A percentile compares a stretch with the other conserved stretches of the same genome.
Evolutionary conservation across 2,113 vertebrate genomes (phyloP).

Genomic region (Pterocles burchelli): DNA sequence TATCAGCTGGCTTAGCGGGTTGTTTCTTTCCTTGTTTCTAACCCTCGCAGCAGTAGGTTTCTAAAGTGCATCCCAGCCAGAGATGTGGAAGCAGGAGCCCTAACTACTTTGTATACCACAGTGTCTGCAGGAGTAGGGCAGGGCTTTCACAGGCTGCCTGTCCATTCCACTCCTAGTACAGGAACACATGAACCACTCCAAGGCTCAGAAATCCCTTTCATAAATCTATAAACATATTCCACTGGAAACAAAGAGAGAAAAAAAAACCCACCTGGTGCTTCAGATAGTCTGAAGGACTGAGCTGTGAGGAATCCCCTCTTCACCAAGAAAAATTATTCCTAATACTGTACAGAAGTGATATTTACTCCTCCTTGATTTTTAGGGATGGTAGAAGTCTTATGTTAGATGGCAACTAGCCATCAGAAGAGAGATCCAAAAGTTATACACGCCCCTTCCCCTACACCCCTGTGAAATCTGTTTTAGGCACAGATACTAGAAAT

Average conservation of each 20-base stretch:
- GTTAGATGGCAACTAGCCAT: not conserved
- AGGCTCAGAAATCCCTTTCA: not conserved
- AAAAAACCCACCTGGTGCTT: not conserved
- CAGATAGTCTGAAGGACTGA: not conserved
- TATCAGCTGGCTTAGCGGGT: not conserved
- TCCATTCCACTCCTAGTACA: not conserved
- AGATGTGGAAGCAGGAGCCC: not conserved
- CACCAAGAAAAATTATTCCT: not conserved
- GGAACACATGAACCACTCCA: not conserved
- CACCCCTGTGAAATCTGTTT: slow-evolving; percentile 29
- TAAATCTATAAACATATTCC: not conserved
- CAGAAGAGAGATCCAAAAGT: not conserved
- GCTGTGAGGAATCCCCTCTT: not conserved
- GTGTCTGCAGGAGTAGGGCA: not conserved
- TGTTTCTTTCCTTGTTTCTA: not conserved
- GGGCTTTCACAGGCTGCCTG: not conserved
- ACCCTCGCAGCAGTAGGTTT: not conserved
- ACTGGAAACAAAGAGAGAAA: not conserved
- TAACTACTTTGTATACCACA: not conserved
- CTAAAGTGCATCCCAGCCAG: not conserved
- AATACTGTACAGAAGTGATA: not conserved
- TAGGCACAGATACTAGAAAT: slow-evolving; percentile 10
- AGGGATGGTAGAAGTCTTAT: not conserved
- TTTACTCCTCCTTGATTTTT: not conserved
- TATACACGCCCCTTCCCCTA: not conserved